These are phyloP conservation scores for Limnothrissa miodon DNA, from an alignment of 2,113 vertebrate species.

Conservation along the genomic window DNA sequence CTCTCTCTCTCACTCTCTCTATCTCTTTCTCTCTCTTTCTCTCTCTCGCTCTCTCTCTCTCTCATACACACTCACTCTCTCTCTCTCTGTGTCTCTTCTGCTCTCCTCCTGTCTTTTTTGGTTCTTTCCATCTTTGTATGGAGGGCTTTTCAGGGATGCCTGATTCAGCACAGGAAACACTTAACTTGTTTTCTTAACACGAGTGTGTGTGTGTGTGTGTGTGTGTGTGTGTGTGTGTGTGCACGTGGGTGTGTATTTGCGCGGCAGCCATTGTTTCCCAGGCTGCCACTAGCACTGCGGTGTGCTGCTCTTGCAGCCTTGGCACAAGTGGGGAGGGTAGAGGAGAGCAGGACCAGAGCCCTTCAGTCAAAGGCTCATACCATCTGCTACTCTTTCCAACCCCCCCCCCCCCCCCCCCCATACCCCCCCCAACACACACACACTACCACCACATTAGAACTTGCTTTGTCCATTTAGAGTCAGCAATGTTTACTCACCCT, in stretches of 20 bases:
- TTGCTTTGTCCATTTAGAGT: background rate
- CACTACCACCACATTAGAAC: background rate
- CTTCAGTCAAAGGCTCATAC: background rate
- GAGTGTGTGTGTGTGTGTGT: background rate
- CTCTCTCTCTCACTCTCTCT: background rate
- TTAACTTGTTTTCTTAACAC: background rate
- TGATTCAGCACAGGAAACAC: conserved; percentile 19
- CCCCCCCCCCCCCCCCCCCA: background rate
- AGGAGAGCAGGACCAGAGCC: background rate
- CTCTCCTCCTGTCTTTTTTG: background rate
- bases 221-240: too few species aligned
- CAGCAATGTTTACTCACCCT: background rate
- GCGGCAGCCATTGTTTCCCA: background rate
- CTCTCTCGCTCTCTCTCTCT: background rate
- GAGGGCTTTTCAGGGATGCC: conserved; percentile 3
- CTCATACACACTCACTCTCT: background rate
- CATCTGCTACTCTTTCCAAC: background rate
- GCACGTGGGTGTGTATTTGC: too few species aligned
- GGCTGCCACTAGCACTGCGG: background rate
- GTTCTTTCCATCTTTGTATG: background rate
- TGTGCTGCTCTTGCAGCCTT: background rate
- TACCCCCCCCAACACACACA: background rate
- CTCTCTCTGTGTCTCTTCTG: background rate
- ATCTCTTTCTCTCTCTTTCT: background rate
- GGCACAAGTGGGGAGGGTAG: background rate